A percentile compares a stretch with the other conserved stretches of the same genome.
Conservation (phyloP, 2,797 vertebrate genomes). For the Pangasius larnaudii region DNA sequence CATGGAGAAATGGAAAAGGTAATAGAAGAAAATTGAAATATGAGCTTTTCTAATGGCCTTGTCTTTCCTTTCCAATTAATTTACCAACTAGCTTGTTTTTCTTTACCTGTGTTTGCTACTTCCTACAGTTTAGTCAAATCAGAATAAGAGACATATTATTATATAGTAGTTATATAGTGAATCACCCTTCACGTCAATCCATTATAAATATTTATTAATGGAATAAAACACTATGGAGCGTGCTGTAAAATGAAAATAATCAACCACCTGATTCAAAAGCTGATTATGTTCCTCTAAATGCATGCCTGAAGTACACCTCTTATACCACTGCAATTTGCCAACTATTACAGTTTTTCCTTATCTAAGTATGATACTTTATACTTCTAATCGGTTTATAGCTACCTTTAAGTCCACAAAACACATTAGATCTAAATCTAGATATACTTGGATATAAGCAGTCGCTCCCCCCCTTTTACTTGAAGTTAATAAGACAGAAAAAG, state of each 20-base stretch:
- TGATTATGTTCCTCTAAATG: background rate
- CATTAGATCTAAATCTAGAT: background rate
- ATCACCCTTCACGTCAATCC: background rate
- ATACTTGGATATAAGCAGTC: background rate
- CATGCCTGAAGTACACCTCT: background rate
- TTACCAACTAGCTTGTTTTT: background rate
- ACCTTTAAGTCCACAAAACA: background rate
- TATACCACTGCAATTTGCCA: background rate
- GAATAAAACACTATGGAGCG: too few relatives aligned
- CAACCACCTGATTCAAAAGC: background rate
- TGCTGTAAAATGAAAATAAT: constrained; percentile 14
- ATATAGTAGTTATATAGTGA: background rate
- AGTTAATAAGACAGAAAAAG: background rate
- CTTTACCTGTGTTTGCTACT: background rate
- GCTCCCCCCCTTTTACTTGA: background rate
- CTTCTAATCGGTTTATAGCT: background rate
- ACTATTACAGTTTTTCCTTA: background rate
- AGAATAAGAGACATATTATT: background rate
- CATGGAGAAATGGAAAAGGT: background rate
- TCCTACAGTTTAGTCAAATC: background rate
- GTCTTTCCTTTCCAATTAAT: background rate
- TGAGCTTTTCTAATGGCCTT: background rate
- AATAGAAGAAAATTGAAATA: background rate
- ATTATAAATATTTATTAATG: background rate
- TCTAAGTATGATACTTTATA: background rate